phyloP scores from a whole-genome alignment of 2,113 vertebrate genomes.

The Rynchops niger region DNA sequence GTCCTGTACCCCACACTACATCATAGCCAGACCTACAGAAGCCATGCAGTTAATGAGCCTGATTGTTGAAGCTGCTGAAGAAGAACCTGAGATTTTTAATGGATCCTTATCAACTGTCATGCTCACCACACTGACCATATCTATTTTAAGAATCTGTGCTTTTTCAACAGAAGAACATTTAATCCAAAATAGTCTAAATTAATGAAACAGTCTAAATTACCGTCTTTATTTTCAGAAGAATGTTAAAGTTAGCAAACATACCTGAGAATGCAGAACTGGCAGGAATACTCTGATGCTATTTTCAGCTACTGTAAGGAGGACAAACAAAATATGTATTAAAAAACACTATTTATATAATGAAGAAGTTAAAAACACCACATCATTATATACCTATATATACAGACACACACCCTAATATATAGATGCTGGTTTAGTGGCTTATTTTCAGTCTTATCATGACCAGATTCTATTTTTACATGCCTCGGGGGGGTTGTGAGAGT shows the following conservation, averaged over 20 bases:
- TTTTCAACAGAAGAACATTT: background rate
- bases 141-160: background rate
- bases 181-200: background rate
- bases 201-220: background rate
- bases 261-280: background rate
- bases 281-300: background rate
- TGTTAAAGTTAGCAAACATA: background rate
- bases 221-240: background rate
- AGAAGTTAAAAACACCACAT: background rate
- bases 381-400: background rate
- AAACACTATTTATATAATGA: background rate
- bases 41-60: background rate
- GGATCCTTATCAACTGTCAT: background rate
- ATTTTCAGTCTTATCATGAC: background rate
- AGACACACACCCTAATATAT: background rate
- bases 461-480: background rate
- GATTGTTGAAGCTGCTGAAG: background rate
- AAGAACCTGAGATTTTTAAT: background rate
- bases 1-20: background rate
- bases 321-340: background rate
- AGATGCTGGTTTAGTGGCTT: background rate
- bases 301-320: background rate
- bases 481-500: background rate
- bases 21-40: background rate
- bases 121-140: background rate